Evolutionary conservation across 2,888 invertebrate genomes (phyloP).

Genomic region (Cryptocephalus moraei): DNA sequence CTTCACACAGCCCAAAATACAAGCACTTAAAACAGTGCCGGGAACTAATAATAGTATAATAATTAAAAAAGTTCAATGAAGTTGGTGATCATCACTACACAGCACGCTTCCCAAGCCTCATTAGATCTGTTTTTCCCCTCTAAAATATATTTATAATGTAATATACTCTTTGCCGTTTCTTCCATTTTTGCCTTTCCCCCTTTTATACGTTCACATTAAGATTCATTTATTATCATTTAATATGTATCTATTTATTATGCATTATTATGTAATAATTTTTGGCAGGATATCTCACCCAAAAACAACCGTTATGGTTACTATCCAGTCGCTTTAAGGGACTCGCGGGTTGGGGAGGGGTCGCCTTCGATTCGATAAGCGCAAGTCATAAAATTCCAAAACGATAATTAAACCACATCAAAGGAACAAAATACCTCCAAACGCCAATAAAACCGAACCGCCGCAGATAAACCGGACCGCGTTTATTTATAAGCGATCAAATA

Average conservation of each 20-base stretch:
- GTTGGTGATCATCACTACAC: slow-evolving; percentile 42
- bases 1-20: slow-evolving; percentile 55
- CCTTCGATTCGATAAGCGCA: too few relatives aligned
- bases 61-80: slow-evolving; percentile 9
- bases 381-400: too few relatives aligned
- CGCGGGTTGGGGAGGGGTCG: too few relatives aligned
- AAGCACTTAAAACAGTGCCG: slow-evolving; percentile 61
- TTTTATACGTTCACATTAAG: slow-evolving; percentile 17
- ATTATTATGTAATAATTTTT: slow-evolving; percentile 34
- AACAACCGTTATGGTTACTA: slow-evolving; percentile 33
- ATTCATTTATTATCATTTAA: slow-evolving; percentile 20
- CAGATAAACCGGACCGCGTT: too few relatives aligned
- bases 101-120: slow-evolving; percentile 25
- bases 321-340: too few relatives aligned
- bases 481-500: too few relatives aligned
- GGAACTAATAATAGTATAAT: slow-evolving; percentile 38
- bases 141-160: too few relatives aligned
- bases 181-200: background rate
- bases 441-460: too few relatives aligned
- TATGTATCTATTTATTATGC: slow-evolving; percentile 27
- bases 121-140: too few relatives aligned
- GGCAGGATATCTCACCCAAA: slow-evolving; percentile 42
- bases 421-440: too few relatives aligned
- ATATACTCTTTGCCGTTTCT: too few relatives aligned
- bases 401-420: too few relatives aligned